phyloP scores from a whole-genome alignment of 2,113 vertebrate genomes.

The Pyrgilauda ruficollis region DNA sequence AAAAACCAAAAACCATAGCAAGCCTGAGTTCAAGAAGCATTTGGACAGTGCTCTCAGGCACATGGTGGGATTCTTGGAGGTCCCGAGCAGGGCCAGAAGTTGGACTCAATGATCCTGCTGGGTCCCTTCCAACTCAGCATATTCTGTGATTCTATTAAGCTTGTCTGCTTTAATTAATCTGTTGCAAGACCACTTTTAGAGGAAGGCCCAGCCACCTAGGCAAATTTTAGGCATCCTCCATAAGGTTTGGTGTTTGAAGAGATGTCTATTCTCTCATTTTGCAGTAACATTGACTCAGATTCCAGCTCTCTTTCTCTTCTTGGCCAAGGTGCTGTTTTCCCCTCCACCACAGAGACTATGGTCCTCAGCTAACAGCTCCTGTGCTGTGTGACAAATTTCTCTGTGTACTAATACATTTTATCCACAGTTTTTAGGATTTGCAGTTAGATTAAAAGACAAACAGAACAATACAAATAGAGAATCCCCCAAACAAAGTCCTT shows the following conservation, averaged over 20 bases:
- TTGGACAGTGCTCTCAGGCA: not conserved
- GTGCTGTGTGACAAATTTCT: not conserved
- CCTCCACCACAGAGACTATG: not conserved
- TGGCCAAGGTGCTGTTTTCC: not conserved
- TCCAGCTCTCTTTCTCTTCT: not conserved
- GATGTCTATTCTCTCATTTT: not conserved
- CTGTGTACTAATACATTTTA: not conserved
- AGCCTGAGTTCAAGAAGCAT: not conserved
- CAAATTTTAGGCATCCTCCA: not conserved
- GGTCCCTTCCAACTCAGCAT: not conserved
- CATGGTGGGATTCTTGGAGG: not conserved
- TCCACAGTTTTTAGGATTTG: not conserved
- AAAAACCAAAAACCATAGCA: not conserved
- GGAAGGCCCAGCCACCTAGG: not conserved
- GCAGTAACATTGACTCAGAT: not conserved
- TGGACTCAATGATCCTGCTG: not conserved
- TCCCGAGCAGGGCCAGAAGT: not conserved
- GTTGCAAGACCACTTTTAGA: not conserved
- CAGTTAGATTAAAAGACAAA: not conserved
- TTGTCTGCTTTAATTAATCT: not conserved
- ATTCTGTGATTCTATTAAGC: not conserved
- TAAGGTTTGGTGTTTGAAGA: not conserved
- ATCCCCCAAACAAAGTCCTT: not conserved
- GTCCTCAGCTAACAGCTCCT: not conserved
- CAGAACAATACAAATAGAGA: not conserved